Evolutionary conservation across 2,113 vertebrate species (phyloP), one percentile per base, ranked within the genome.

Genomic region (Neolamprologus longior): DNA sequence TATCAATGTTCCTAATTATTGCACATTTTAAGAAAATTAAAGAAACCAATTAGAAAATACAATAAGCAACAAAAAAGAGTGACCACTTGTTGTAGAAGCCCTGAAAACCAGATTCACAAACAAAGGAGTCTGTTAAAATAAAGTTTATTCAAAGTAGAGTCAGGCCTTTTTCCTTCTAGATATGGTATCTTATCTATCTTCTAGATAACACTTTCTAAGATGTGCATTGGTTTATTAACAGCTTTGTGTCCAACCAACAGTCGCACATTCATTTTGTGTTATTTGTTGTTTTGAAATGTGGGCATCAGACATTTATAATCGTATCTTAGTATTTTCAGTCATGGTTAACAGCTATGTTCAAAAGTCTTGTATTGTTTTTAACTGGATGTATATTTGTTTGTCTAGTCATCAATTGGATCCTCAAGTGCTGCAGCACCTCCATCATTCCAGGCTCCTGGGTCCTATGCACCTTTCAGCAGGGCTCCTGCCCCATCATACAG

Each of bases 341-440:
- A 37, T 66, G 15, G 15, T 28, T 31, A 53, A 52, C 19, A 7
- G 21, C 4, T 80, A 15, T 71, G 33, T 76, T 17, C n/a, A 10
- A 55, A 10, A 63, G 13, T 63, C 26, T 82, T 47, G n/a, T 57
- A 45, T 4, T 33, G 13, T 58, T 61, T 86, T 82, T 4, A 80
- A 6, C 5, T 58, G 9, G 5, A 8, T 40, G 3, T 84, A 8
- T 83, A 2, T 83, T 90, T 89, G 1, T 90, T 73, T 84, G 33
- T 86, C 58, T 84, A 99, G 99, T 99, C 98, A 58, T 99, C 99
- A 66, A 93, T 99, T 94, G 98, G 98, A 63, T 96, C 98, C 47
- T 91, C 93, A 2, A 97, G 92, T 86, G 63, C 96, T 55, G 95
- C 97, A 17, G 21, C 97, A 11, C 94, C 97, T 4, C 33, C 95